These are phyloP conservation scores for Anniella stebbinsi DNA, from an alignment of 2,797 vertebrate species.

Conservation along the genomic window DNA sequence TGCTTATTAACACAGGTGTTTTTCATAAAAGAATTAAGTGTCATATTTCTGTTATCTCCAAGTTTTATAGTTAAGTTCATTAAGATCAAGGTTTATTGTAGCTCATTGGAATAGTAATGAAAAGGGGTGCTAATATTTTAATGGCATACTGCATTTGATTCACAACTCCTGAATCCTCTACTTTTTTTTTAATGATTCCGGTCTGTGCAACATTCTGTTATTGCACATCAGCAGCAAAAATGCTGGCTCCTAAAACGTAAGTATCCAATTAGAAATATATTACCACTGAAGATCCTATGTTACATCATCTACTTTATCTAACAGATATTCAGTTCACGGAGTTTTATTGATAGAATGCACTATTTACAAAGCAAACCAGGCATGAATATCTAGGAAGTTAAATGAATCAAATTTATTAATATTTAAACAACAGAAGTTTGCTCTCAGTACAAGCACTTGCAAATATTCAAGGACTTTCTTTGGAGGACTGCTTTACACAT, in stretches of 20 bases:
- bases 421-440: constrained; percentile 40
- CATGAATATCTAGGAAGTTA: not conserved
- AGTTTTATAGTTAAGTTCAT: constrained; percentile 22
- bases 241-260: not conserved
- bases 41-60: not conserved
- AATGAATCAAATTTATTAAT: not conserved
- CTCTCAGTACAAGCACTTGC: constrained; percentile 24
- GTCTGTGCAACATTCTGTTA: not conserved
- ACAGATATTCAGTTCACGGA: not conserved
- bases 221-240: not conserved
- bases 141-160: not conserved
- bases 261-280: constrained; percentile 1
- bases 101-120: constrained; percentile 2
- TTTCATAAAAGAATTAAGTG: not conserved
- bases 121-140: not conserved
- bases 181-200: not conserved
- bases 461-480: constrained; percentile 26
- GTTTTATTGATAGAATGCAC: not conserved
- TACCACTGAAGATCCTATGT: not conserved
- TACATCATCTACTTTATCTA: not conserved
- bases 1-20: not conserved
- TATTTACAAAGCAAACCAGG: constrained; percentile 32
- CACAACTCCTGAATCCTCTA: not conserved
- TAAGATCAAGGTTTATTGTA: not conserved
- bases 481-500: not conserved